Base-by-base conservation (phyloP, 2,113 vertebrate species). In the Picathartes gymnocephalus region DNA sequence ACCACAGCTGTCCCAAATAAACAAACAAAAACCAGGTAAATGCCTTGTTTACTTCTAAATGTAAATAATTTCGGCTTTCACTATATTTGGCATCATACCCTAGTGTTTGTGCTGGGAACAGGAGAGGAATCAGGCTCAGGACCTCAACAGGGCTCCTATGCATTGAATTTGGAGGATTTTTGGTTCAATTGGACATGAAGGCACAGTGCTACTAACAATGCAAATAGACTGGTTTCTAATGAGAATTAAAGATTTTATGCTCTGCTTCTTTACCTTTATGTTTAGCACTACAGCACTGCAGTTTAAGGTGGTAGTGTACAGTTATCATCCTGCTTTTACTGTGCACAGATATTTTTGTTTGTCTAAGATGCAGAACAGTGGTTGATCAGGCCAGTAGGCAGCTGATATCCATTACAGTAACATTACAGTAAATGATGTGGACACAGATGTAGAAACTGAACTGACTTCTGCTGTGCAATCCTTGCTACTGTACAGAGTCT, bases 401-500 rank as follows among this genome's bases (percentile, higher is more conserved):
- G 35, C 20, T 72, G 44, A 68, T 50, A 82, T 2, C 28, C 53
- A 18, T 66, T 23, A 53, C 33, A 56, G 7, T 39, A 37, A 54
- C 53, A 18, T 66, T 23, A 53, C 33, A 56, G 7, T 39, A 37
- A 54, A 23, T 37, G 2, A 23, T 74, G 20, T 28, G 50, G 21
- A 50, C 4, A 25, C 5, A 19, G 40, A 66, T 48, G 21, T 33
- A 62, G 50, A 71, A 90, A 70, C 40, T 8, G 74, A 82, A 60
- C 20, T 76, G 48, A 65, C 28, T 60, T 56, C 69, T 87, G 28
- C 50, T 73, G 35, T 28, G 48, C n/a, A 86, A 12, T 72, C 37
- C 15, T 44, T 4, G 1, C 17, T 33, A 16, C 39, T 40, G 2
- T 37, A 28, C 11, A 33, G 0, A 8, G 7, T 44, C 20, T 42